Evolutionary conservation across 2,797 vertebrate species (phyloP).

Genomic region (Myotis planiceps): DNA sequence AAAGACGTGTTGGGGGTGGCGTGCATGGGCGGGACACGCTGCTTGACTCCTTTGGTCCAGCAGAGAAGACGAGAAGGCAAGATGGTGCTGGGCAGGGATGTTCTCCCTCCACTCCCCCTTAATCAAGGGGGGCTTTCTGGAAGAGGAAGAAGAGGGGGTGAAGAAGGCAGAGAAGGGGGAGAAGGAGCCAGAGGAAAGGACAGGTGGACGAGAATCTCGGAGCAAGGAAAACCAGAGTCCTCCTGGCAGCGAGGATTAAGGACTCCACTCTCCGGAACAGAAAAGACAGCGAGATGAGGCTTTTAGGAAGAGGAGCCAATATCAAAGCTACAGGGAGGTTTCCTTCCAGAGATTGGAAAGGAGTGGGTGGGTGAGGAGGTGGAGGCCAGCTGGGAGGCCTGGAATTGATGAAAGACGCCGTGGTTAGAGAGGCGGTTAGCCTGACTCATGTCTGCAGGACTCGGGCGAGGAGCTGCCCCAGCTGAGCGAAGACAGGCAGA

Average conservation of each 20-base stretch:
- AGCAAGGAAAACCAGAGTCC: not conserved
- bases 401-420: fast-evolving
- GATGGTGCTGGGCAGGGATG: not conserved
- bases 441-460: not conserved
- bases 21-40: not conserved
- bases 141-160: not conserved
- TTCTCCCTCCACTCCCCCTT: not conserved
- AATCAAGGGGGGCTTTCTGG: constrained; percentile 1
- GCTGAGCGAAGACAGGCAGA: not conserved
- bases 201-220: not conserved
- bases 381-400: not conserved
- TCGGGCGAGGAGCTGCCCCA: not conserved
- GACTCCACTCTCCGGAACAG: too few relatives aligned
- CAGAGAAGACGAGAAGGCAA: not conserved
- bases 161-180: not conserved
- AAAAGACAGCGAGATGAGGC: not conserved
- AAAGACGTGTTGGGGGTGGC: not conserved
- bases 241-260: not conserved
- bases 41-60: not conserved
- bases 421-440: not conserved
- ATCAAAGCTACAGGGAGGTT: not conserved
- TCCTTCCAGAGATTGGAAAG: not conserved
- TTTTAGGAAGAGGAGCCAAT: not conserved
- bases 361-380: not conserved
- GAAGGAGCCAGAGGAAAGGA: not conserved